phyloP scores from a whole-genome alignment of 2,888 invertebrate species.

The Alcis repandata region DNA sequence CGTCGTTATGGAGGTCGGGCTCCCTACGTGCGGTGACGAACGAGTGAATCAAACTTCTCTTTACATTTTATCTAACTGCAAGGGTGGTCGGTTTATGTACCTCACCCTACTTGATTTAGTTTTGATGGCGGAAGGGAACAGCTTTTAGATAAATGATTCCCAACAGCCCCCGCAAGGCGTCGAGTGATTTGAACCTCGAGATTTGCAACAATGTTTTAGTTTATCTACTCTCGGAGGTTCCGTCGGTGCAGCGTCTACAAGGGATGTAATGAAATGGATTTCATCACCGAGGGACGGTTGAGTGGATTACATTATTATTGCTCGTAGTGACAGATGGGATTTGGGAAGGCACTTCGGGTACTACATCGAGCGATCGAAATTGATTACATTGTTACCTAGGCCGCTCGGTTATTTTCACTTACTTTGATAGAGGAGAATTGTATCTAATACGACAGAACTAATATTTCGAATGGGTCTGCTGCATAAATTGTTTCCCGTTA shows the following conservation, averaged over 20 bases:
- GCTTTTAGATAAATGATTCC: conserved; percentile 84
- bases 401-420: conserved; percentile 38
- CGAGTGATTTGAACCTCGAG: conserved; percentile 60
- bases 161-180: conserved; percentile 56
- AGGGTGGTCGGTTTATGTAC: conserved; percentile 84
- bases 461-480: conserved; percentile 24
- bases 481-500: conserved; percentile 28
- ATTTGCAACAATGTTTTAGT: conserved; percentile 80
- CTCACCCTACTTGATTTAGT: conserved; percentile 84
- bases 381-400: conserved; percentile 47
- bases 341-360: conserved; percentile 48
- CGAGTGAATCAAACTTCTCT: conserved; percentile 84
- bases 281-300: conserved; percentile 64
- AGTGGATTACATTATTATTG: conserved; percentile 76
- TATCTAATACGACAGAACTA: conserved; percentile 18
- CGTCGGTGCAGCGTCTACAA: conserved; percentile 71
- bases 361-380: conserved; percentile 43
- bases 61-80: conserved; percentile 83
- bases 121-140: conserved; percentile 83
- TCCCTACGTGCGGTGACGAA: conserved; percentile 73
- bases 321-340: conserved; percentile 54
- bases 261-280: conserved; percentile 78
- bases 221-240: conserved; percentile 67
- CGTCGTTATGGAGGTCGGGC: conserved; percentile 73
- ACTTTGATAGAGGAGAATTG: conserved; percentile 17